Evolutionary conservation across 2,888 invertebrate genomes (phyloP), one percentile per base, ranked within the genome.

Genomic region (Anorthoa munda): DNA sequence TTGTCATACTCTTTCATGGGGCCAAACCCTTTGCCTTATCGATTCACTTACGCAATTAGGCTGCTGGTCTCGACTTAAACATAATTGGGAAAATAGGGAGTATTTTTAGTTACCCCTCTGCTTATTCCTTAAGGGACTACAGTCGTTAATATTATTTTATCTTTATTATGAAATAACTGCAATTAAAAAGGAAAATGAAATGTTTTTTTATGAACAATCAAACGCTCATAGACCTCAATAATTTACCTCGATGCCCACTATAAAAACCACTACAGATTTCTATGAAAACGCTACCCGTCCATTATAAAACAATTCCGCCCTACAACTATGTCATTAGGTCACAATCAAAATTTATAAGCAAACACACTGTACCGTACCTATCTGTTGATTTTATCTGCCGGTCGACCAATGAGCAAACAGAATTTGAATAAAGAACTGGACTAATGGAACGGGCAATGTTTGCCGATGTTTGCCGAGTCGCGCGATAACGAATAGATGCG

Each of bases 361-460:
- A 87, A 87, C 86, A 86, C 66, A 31, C 58, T 50, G 83, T 75
- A 76, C 79, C 59, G 76, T 82, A 77, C 82, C 79, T 87, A 87
- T 86, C 86, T 87, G 86, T 86, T 86, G 88, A 88, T 80, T 87
- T 83, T 89, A 88, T 89, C 84, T 89, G 78, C 79, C 72, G 70
- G 69, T 87, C 82, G 81, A 83, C 89, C 89, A 89, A 89, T 87
- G 82, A 85, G 82, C 87, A 89, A 89, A 89, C 86, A 88, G 82
- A 83, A 89, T 89, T 89, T 89, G 86, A 90, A 90, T 89, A 88
- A 88, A 89, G 89, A 90, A 87, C 85, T 86, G 87, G 85, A 86
- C 82, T 86, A 85, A 87, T 87, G 88, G 87, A 82, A 88, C 87
- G 83, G 72, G 31, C 88, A 77, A 86, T 87, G 87, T 85, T 83